A percentile compares a stretch with the other conserved stretches of the same genome.
These are phyloP conservation scores for Mormyrops attenuatus DNA, from an alignment of 2,797 vertebrate genomes.

Conservation along the genomic window DNA sequence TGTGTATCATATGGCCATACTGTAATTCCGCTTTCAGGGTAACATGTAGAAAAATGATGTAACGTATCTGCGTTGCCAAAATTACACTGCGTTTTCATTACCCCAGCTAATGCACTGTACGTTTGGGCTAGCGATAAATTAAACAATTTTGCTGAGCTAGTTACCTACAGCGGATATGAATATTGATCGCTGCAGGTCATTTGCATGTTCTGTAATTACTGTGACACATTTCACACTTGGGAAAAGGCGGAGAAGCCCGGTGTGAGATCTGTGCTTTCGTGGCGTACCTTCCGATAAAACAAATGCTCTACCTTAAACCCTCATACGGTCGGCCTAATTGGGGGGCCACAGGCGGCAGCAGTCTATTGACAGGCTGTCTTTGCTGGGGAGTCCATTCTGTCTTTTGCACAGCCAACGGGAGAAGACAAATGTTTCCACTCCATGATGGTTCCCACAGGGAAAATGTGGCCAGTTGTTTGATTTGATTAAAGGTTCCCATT, in stretches of 20 bases:
- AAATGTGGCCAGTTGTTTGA: slow-evolving; percentile 67
- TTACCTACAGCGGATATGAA: slow-evolving; percentile 10
- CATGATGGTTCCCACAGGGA: slow-evolving; percentile 66
- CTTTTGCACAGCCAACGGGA: slow-evolving; percentile 49
- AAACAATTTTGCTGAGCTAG: slow-evolving; percentile 11
- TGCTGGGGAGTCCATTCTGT: slow-evolving; percentile 8
- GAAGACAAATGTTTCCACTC: slow-evolving; percentile 68
- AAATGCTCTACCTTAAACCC: neutral
- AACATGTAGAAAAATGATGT: neutral
- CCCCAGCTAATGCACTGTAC: neutral
- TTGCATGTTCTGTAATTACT: slow-evolving; percentile 11
- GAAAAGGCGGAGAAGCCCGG: neutral
- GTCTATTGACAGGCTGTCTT: neutral
- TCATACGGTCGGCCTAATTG: neutral
- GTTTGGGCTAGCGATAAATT: slow-evolving; percentile 5
- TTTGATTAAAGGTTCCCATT: slow-evolving; percentile 63
- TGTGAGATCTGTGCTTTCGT: neutral
- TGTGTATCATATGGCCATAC: neutral
- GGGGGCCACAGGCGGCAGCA: neutral
- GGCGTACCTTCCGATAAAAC: neutral
- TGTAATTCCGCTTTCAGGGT: neutral
- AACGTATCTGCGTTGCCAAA: neutral
- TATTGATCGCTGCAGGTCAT: slow-evolving; percentile 3
- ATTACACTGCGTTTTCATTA: neutral
- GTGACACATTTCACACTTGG: slow-evolving; percentile 3